Percentiles rank a stretch among this genome's conserved stretches.
Evolutionary conservation across 2,888 invertebrate genomes (phyloP).

Genomic region (Hermaeophaga mercurialis): DNA sequence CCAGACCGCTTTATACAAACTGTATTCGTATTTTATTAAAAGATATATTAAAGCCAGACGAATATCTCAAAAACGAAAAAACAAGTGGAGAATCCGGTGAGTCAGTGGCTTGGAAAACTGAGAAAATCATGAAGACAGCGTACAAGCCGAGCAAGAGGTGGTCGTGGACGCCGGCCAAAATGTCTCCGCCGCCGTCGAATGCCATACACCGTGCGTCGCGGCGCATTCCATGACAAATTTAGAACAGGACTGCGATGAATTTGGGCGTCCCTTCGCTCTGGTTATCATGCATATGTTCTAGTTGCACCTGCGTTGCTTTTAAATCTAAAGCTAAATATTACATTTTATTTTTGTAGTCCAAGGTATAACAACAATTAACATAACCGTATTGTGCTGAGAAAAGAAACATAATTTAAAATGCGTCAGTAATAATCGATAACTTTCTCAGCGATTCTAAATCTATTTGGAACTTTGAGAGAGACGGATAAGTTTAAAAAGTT

Average conservation of each 20-base stretch:
- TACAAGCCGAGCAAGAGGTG: slow-evolving; percentile 55
- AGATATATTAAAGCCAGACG: too few species aligned
- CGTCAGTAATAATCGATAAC: too few species aligned
- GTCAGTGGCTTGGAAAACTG: slow-evolving; percentile 47
- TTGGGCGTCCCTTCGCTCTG: slow-evolving; percentile 46
- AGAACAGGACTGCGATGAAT: slow-evolving; percentile 52
- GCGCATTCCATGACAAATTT: slow-evolving; percentile 55
- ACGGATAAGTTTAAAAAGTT: too few species aligned
- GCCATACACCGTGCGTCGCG: slow-evolving; percentile 48
- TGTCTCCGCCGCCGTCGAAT: slow-evolving; percentile 49
- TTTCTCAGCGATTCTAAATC: too few species aligned
- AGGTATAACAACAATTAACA: too few species aligned
- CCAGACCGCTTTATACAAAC: too few species aligned
- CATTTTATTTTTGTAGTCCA: too few species aligned
- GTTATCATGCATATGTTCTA: slow-evolving; percentile 27
- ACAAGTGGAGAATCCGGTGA: slow-evolving; percentile 36
- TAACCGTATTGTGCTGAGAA: too few species aligned
- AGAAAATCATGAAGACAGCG: slow-evolving; percentile 50
- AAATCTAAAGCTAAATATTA: too few species aligned
- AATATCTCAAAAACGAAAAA: not conserved
- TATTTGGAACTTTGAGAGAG: too few species aligned
- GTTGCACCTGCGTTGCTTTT: slow-evolving; percentile 12
- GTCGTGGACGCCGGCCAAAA: slow-evolving; percentile 53
- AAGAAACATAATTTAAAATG: too few species aligned
- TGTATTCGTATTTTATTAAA: too few species aligned